Conservation (phyloP, 2,888 invertebrate genomes). For the Portevinia maculata region DNA sequence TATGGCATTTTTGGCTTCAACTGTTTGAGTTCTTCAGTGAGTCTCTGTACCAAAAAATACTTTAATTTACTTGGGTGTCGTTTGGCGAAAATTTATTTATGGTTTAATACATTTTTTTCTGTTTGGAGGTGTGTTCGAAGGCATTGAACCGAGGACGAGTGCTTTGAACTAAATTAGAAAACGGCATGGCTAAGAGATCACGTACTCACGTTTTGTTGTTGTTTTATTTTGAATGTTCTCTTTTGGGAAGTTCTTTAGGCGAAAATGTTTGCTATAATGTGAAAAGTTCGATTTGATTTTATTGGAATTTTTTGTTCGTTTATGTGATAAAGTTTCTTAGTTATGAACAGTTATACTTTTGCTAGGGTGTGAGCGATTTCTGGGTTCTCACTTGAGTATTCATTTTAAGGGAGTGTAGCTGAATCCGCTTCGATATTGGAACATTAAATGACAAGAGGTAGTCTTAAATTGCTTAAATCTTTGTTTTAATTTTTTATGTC, state of each 20-base stretch:
- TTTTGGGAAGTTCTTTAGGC: slow-evolving; percentile 32
- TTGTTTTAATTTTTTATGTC: slow-evolving; percentile 2
- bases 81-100: slow-evolving; percentile 56
- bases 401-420: neutral
- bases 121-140: slow-evolving; percentile 15
- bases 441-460: neutral
- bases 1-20: neutral
- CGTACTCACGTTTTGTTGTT: slow-evolving; percentile 20
- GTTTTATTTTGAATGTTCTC: slow-evolving; percentile 36
- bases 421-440: slow-evolving; percentile 12
- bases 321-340: slow-evolving; percentile 33
- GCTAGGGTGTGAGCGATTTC: slow-evolving; percentile 13
- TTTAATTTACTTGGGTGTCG: slow-evolving; percentile 64
- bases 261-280: slow-evolving; percentile 54
- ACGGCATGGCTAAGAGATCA: slow-evolving; percentile 46
- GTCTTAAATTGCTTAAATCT: slow-evolving; percentile 1
- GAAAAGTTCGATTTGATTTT: slow-evolving; percentile 56
- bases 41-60: slow-evolving; percentile 32
- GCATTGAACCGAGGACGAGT: slow-evolving; percentile 16
- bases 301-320: slow-evolving; percentile 25
- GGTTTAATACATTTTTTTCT: slow-evolving; percentile 53
- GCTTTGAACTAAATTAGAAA: slow-evolving; percentile 42
- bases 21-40: slow-evolving; percentile 6
- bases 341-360: slow-evolving; percentile 29
- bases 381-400: slow-evolving; percentile 12